Evolutionary conservation across 2,797 vertebrate species (phyloP).

Genomic region (Pseudochirops cupreus): DNA sequence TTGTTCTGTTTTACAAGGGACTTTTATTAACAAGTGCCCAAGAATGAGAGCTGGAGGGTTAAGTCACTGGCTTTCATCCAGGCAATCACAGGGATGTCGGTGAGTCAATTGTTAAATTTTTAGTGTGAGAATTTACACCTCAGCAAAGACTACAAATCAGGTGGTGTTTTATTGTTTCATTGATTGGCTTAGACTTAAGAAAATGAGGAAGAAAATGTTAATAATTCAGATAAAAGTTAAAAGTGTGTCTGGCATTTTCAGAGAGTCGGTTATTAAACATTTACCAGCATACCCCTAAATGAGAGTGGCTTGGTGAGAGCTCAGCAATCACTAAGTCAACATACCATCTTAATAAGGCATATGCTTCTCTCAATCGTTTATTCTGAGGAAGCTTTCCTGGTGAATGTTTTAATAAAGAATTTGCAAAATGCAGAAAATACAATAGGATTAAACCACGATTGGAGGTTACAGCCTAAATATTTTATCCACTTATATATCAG

Average conservation of each 20-base stretch:
- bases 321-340: neutral
- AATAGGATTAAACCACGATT: conserved; percentile 79
- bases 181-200: neutral
- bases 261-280: neutral
- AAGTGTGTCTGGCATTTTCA: neutral
- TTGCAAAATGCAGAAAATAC: conserved; percentile 81
- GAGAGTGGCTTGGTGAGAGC: neutral
- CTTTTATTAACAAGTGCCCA: neutral
- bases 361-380: conserved; percentile 69
- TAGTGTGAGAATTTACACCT: neutral
- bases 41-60: neutral
- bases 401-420: conserved; percentile 82
- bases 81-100: neutral
- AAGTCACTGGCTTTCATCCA: neutral
- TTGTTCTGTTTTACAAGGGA: fast-evolving
- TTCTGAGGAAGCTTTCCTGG: conserved; percentile 63
- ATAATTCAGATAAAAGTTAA: neutral
- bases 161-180: neutral
- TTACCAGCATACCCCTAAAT: neutral
- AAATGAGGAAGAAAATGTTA: neutral
- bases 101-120: neutral
- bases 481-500: conserved; percentile 82
- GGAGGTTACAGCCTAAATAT: conserved; percentile 81
- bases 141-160: neutral
- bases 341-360: conserved; percentile 48